Evolutionary conservation across 2,888 invertebrate genomes (phyloP).

Genomic region (Brachyptera putata): DNA sequence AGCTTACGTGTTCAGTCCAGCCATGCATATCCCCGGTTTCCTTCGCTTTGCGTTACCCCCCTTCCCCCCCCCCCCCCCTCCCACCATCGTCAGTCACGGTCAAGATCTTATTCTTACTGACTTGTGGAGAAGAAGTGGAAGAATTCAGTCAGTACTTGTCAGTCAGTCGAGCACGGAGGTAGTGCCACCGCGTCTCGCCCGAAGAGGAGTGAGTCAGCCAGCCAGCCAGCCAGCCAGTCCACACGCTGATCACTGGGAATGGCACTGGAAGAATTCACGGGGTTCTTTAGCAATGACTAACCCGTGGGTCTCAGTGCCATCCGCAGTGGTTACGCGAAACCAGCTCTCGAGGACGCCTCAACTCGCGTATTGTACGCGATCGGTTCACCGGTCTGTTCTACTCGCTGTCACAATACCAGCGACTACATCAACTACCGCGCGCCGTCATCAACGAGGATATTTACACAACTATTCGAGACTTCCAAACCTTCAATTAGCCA

Average conservation of each 20-base stretch:
- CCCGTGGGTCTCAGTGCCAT: conserved; percentile 72
- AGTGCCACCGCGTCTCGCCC: not conserved
- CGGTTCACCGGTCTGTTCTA: no score
- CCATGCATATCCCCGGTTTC: conserved; percentile 33
- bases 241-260: conserved; percentile 47
- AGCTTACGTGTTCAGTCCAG: conserved; percentile 26
- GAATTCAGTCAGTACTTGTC: conserved; percentile 21
- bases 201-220: not conserved
- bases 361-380: not conserved
- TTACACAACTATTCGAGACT: no score
- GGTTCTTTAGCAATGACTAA: conserved; percentile 56
- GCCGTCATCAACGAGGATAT: no score
- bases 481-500: no score
- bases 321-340: conserved; percentile 36
- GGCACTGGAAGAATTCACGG: conserved; percentile 87
- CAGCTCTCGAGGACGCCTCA: not conserved
- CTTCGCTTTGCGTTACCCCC: conserved; percentile 12
- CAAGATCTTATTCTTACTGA: conserved; percentile 21
- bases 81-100: conserved; percentile 7
- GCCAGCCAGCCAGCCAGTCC: not conserved
- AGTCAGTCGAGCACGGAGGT: conserved; percentile 13
- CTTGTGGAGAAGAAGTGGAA: not conserved
- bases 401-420: no score
- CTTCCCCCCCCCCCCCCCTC: not conserved
- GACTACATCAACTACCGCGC: no score